A percentile compares a stretch with the other conserved stretches of the same genome.
Conservation (phyloP, 1,140 invertebrate genomes). For the Archegozetes longisetosus region DNA sequence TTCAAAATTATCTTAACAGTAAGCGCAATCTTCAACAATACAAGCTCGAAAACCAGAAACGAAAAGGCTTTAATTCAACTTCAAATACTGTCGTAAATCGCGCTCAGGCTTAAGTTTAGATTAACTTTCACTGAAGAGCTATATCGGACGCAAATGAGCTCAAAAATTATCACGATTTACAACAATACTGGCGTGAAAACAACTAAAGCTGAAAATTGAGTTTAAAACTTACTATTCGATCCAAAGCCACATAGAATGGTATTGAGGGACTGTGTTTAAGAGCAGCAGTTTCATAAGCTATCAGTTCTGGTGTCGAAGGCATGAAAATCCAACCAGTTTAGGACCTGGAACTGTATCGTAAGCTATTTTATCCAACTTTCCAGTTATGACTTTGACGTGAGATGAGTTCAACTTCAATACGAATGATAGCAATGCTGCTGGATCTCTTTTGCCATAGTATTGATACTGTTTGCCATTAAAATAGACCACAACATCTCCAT, state of each 20-base stretch:
- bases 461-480: neutral
- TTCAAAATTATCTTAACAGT: no score
- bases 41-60: no score
- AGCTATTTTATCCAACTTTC: conserved; percentile 20
- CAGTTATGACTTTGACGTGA: conserved; percentile 15
- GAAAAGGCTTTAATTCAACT: no score
- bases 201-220: neutral
- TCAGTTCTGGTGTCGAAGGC: conserved; percentile 16
- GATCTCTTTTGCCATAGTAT: neutral
- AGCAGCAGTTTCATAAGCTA: conserved; percentile 18
- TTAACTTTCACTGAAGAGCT: no score
- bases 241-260: conserved; percentile 18
- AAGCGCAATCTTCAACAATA: no score
- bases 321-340: conserved; percentile 20
- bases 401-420: neutral
- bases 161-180: no score
- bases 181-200: no score
- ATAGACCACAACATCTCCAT: neutral
- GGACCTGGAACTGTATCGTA: conserved; percentile 17
- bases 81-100: no score
- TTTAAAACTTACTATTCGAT: conserved; percentile 16
- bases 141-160: no score
- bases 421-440: neutral
- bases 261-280: conserved; percentile 13
- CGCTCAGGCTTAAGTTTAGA: no score